A percentile compares a stretch with the other conserved stretches of the same genome.
phyloP scores from a whole-genome alignment of 1,140 invertebrate genomes.

The Drosophila gunungcola region DNA sequence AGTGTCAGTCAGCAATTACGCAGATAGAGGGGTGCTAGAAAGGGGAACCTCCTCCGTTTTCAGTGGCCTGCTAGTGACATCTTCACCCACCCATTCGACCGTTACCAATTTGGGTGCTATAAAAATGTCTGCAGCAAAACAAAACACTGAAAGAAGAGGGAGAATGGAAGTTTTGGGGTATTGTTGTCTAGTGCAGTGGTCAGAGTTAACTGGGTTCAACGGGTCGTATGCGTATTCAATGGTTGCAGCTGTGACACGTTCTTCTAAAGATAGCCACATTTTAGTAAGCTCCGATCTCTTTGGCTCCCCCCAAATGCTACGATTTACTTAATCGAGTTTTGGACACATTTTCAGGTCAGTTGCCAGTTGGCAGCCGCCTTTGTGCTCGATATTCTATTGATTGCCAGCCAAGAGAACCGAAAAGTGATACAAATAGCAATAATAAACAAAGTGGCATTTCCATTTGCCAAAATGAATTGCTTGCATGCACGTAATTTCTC shows the following conservation, averaged over 20 bases:
- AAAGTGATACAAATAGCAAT: slow-evolving; percentile 16
- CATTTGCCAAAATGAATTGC: slow-evolving; percentile 22
- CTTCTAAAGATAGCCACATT: slow-evolving; percentile 33
- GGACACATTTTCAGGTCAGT: slow-evolving; percentile 78
- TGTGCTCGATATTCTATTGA: slow-evolving; percentile 61
- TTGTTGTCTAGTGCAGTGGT: slow-evolving; percentile 48
- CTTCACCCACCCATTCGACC: slow-evolving; percentile 16
- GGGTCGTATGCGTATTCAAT: slow-evolving; percentile 80
- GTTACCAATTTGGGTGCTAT: slow-evolving; percentile 61
- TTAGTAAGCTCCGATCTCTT: not conserved
- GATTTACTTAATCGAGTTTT: slow-evolving; percentile 78
- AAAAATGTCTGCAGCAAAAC: slow-evolving; percentile 74
- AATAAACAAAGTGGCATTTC: slow-evolving; percentile 33
- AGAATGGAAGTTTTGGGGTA: slow-evolving; percentile 29
- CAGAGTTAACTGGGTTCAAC: slow-evolving; percentile 52
- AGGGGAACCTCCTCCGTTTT: not conserved
- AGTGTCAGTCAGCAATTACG: slow-evolving; percentile 55
- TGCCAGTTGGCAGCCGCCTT: slow-evolving; percentile 67
- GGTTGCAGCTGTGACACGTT: slow-evolving; percentile 66
- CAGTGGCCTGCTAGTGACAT: slow-evolving; percentile 53
- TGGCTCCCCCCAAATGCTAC: slow-evolving; percentile 39
- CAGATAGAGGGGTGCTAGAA: slow-evolving; percentile 3
- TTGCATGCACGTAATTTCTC: slow-evolving; percentile 8
- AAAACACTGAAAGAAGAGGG: slow-evolving; percentile 20
- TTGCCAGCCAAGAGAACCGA: slow-evolving; percentile 40